These are phyloP conservation scores for Melanotaenia maccullochi DNA, from an alignment of 2,797 vertebrate genomes.

Conservation along the genomic window DNA sequence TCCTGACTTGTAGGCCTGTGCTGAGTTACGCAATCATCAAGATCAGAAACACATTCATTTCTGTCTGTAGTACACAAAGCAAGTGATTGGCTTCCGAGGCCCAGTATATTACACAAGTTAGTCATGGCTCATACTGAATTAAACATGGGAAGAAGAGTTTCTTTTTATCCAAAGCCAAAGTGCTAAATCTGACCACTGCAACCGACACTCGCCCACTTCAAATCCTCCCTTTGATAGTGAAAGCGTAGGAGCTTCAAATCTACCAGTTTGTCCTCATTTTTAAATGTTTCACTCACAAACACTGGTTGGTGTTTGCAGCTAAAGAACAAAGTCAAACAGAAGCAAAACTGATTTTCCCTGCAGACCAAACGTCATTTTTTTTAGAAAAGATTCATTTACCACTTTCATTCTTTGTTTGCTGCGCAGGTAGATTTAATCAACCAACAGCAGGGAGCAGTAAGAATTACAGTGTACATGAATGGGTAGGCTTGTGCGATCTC, in stretches of 20 bases:
- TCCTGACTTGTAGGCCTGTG: slow-evolving; percentile 31
- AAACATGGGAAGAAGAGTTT: slow-evolving; percentile 76
- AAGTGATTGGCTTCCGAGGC: slow-evolving; percentile 64
- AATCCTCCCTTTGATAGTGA: slow-evolving; percentile 74
- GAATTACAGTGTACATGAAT: slow-evolving; percentile 52
- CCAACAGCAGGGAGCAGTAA: slow-evolving; percentile 41
- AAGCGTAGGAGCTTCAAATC: slow-evolving; percentile 68
- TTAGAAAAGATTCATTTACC: neutral
- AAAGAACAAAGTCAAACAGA: slow-evolving; percentile 35
- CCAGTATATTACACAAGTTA: slow-evolving; percentile 73
- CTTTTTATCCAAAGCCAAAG: slow-evolving; percentile 80
- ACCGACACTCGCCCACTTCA: slow-evolving; percentile 71
- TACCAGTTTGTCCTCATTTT: slow-evolving; percentile 68
- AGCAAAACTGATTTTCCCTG: slow-evolving; percentile 20
- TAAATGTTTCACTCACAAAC: slow-evolving; percentile 52
- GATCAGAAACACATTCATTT: slow-evolving; percentile 48
- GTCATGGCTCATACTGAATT: slow-evolving; percentile 79
- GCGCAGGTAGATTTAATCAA: slow-evolving; percentile 57
- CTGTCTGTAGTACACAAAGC: slow-evolving; percentile 43
- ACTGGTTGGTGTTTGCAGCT: slow-evolving; percentile 52
- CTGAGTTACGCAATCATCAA: slow-evolving; percentile 28
- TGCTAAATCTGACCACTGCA: slow-evolving; percentile 79
- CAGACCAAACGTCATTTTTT: slow-evolving; percentile 27
- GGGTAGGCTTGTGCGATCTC: slow-evolving; percentile 51
- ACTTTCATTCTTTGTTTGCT: slow-evolving; percentile 45